Evolutionary conservation across 2,113 vertebrate genomes (phyloP), one percentile per base, ranked within the genome.

Genomic region (Scophthalmus maximus): DNA sequence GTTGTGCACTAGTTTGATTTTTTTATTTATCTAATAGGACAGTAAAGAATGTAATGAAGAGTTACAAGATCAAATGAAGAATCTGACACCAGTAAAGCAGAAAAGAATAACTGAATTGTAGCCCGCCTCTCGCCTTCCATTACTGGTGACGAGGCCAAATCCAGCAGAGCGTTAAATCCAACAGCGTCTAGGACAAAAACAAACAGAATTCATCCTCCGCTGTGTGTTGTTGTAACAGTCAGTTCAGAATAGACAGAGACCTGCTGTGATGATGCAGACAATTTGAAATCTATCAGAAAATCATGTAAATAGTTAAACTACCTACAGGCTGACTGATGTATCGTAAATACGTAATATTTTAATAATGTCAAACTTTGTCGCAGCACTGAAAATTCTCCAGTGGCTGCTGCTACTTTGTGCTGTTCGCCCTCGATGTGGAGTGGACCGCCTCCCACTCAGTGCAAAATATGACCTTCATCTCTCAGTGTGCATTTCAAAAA

Each of bases 381-480:
- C 25, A 27, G 49, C 20, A 29, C 5, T 53, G 44, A 55, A 46
- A 49, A 64, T 36, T 22, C 58, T 18, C 6, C 26, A 70, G 23
- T 4, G 38, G n/a, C 23, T 27, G 51, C 49, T 36, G 46, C 30
- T 56, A 46, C 44, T 73, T 87, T 64, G 77, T 72, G n/a, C n/a
- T n/a, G n/a, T n/a, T 15, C 36, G 36, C 17, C 36, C 36, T 40
- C 36, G 12, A 5, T 40, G 32, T 34, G 32, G 32, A 6, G 18
- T 46, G 42, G 42, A 46, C 42, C 42, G 2, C 56, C 53, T 60
- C 68, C 78, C 25, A 62, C 73, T 70, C 58, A 0, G 27, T 10
- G 29, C 22, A 64, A 34, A 76, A 65, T 63, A 64, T 47, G 69
- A 78, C 79, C 60, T 84, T 88, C 69, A 64, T 47, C 26, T 32